phyloP scores from a whole-genome alignment of 2,113 vertebrate genomes.

The Danionella cerebrum region DNA sequence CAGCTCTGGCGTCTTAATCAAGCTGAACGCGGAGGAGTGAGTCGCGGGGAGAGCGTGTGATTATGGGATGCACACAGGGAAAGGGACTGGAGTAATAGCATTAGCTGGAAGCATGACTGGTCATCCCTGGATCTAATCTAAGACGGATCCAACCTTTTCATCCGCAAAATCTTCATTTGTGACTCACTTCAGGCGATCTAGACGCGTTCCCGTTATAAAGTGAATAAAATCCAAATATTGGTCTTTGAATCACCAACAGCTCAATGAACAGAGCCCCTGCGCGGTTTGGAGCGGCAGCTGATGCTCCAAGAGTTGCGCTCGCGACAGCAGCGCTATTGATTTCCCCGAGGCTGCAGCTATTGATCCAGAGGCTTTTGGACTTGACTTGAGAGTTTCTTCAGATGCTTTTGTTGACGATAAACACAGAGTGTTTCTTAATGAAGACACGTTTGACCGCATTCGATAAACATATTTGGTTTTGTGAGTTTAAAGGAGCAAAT shows the following conservation, averaged over 20 bases:
- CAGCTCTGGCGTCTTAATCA: slow-evolving; percentile 44
- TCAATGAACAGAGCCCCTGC: slow-evolving; percentile 37
- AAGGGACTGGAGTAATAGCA: slow-evolving; percentile 34
- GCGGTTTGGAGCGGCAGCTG: neutral
- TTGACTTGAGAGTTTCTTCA: too few species aligned
- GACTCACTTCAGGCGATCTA: neutral
- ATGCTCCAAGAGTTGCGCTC: neutral
- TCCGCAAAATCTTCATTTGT: neutral
- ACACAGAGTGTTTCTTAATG: too few species aligned
- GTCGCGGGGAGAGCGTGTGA: slow-evolving; percentile 20
- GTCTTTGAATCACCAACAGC: slow-evolving; percentile 40
- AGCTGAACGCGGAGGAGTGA: slow-evolving; percentile 3
- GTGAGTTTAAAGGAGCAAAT: too few species aligned
- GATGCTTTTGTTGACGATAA: too few species aligned
- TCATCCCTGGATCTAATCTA: slow-evolving; percentile 23
- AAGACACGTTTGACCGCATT: too few species aligned
- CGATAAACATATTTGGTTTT: too few species aligned
- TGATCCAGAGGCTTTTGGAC: too few species aligned
- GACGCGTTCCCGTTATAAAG: neutral
- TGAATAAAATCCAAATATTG: slow-evolving; percentile 41
- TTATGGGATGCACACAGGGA: slow-evolving; percentile 30
- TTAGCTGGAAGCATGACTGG: slow-evolving; percentile 40
- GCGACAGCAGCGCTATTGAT: slow-evolving; percentile 18
- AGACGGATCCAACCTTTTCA: slow-evolving; percentile 4
- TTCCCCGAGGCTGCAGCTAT: neutral